These are phyloP conservation scores for Heliconius hermathena DNA, from an alignment of 1,140 invertebrate genomes.

Conservation along the genomic window DNA sequence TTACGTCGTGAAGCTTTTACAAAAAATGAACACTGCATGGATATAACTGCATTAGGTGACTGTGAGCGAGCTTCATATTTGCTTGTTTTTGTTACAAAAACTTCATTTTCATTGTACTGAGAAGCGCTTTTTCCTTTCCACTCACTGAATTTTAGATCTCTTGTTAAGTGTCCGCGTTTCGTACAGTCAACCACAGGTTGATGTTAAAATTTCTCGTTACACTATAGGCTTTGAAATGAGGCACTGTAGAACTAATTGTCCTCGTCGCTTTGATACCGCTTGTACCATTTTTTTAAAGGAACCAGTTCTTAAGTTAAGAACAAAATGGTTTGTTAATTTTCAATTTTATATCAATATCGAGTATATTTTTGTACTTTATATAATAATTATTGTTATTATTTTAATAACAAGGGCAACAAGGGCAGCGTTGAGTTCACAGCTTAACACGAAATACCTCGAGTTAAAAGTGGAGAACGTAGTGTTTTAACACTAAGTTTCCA, in stretches of 20 bases:
- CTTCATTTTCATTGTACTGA: constrained; percentile 40
- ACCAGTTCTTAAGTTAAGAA: neutral
- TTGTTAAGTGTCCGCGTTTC: constrained; percentile 26
- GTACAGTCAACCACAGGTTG: constrained; percentile 11
- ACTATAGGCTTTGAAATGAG: neutral
- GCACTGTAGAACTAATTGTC: neutral
- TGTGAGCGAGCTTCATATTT: constrained; percentile 29
- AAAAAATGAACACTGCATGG: constrained; percentile 28
- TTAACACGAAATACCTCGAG: too few species aligned
- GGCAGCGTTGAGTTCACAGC: too few species aligned
- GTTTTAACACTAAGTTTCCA: too few species aligned
- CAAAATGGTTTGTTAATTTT: neutral
- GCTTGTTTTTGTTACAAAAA: constrained; percentile 35
- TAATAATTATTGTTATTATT: too few species aligned
- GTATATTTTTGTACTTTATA: neutral
- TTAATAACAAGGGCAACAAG: too few species aligned
- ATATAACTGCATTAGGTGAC: constrained; percentile 37
- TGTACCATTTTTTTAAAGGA: neutral
- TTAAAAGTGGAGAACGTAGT: too few species aligned
- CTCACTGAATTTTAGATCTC: constrained; percentile 33
- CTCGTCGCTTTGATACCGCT: neutral
- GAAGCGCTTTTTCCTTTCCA: constrained; percentile 42
- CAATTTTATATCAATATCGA: neutral
- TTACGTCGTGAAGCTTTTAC: constrained; percentile 29
- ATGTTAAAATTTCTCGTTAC: neutral